Evolutionary conservation across 2,888 invertebrate genomes (phyloP), one percentile per base, ranked within the genome.

Genomic region (Nebria salina): DNA sequence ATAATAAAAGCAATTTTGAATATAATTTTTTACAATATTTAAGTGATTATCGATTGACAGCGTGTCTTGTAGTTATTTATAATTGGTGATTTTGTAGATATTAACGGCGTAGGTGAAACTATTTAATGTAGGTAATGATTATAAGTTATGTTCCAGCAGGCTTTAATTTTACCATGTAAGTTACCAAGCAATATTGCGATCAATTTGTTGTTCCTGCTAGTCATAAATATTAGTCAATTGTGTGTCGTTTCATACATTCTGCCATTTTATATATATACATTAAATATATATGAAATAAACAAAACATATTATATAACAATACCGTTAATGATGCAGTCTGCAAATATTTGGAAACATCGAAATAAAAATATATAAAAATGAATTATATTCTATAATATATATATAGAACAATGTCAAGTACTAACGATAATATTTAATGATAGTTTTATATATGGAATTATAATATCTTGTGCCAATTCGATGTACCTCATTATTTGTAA

Each of bases 401-500:
- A 81, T 76, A 81, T 77, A 79, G 81, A 79, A 75, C 73, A 75
- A 82, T 75, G 83, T 83, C 82, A 82, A 82, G 83, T 84, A 75
- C 81, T 82, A 82, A 82, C 25, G 68, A 68, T 82, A 82, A 83
- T 83, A 83, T 82, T 82, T 76, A 82, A 82, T 82, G 76, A 82
- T 77, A 82, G 80, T 82, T 83, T 82, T 79, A 82, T 86, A 85
- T 85, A 84, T 81, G 76, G 76, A 86, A 84, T 84, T 85, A 86
- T 85, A 86, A 86, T 87, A 85, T 87, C 85, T 86, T 93, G 94
- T 94, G 94, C 94, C 94, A 94, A 94, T 93, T 93, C 91, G 92
- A 91, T 93, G 93, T 94, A 94, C 94, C 94, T 94, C 93, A 93
- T 93, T 91, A 92, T 90, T 85, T 90, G 89, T 84, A 84, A 81